A percentile compares a stretch with the other conserved stretches of the same genome.
Conservation (phyloP, 2,888 invertebrate genomes). For the Spisula subtruncata region DNA sequence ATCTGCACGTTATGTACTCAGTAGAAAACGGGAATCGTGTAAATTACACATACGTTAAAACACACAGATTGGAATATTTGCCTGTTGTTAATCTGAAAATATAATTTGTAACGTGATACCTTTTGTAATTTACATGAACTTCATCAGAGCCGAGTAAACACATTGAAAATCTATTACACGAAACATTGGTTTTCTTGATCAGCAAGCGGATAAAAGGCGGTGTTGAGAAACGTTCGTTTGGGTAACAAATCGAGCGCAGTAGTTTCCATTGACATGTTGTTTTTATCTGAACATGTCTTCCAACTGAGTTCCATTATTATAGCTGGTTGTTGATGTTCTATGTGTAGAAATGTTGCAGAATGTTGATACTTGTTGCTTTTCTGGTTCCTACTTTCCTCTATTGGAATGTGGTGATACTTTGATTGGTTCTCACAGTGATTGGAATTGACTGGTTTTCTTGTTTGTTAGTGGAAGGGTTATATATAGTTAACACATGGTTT, state of each 20-base stretch:
- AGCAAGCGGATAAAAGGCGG: constrained; percentile 29
- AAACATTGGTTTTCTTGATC: constrained; percentile 63
- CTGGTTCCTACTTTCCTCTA: background rate
- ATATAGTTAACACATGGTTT: no score
- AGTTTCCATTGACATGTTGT: constrained; percentile 5
- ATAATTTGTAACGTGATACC: constrained; percentile 48
- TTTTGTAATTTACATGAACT: constrained; percentile 33
- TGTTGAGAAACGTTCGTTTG: constrained; percentile 37
- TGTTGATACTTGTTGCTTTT: constrained; percentile 8
- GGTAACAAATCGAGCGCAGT: constrained; percentile 44
- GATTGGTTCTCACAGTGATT: background rate
- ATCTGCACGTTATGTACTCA: background rate
- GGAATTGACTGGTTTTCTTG: background rate
- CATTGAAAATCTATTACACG: constrained; percentile 66
- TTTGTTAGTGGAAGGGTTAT: no score
- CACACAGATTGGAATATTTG: background rate
- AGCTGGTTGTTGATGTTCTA: constrained; percentile 3
- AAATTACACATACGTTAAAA: background rate
- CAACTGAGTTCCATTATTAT: constrained; percentile 25
- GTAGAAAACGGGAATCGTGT: background rate
- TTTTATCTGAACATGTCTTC: constrained; percentile 35
- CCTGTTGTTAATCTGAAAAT: constrained; percentile 19
- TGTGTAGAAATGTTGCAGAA: constrained; percentile 7
- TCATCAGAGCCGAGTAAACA: constrained; percentile 39
- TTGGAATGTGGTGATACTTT: background rate